A percentile compares a stretch with the other conserved stretches of the same genome.
phyloP scores from a whole-genome alignment of 2,113 vertebrate species.

The Heloderma charlesbogerti region DNA sequence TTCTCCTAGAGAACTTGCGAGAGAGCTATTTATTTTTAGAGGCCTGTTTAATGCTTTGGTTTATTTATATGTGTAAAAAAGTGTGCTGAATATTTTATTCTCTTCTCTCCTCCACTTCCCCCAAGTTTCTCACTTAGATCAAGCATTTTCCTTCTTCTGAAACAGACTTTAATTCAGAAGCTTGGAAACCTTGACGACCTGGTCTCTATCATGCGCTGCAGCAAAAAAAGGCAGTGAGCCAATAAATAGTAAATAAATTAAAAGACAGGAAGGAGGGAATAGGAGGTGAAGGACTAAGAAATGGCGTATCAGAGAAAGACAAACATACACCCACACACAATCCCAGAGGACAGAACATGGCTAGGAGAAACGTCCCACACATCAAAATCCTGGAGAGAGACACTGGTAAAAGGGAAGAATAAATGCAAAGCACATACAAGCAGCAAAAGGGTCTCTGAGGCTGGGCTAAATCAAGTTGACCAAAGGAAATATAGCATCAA shows the following conservation, averaged over 20 bases:
- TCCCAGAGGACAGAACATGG: not conserved
- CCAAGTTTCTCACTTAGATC: slow-evolving; percentile 41
- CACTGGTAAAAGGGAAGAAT: not conserved
- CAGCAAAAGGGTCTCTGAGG: not conserved
- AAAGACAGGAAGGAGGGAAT: slow-evolving; percentile 15
- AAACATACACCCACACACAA: not conserved
- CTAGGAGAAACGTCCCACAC: not conserved
- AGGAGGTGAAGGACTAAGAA: slow-evolving; percentile 7
- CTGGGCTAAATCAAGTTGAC: not conserved
- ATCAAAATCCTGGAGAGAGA: not conserved
- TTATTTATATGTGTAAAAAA: slow-evolving; percentile 60
- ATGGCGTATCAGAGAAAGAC: slow-evolving; percentile 6
- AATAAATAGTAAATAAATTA: slow-evolving; percentile 37
- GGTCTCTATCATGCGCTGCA: not conserved
- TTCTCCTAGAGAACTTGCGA: slow-evolving; percentile 44
- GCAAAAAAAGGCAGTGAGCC: slow-evolving; percentile 33
- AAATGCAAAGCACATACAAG: not conserved
- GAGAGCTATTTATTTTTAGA: slow-evolving; percentile 67
- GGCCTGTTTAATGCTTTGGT: slow-evolving; percentile 61
- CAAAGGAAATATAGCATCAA: not conserved
- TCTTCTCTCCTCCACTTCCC: slow-evolving; percentile 49
- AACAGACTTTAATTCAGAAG: slow-evolving; percentile 17
- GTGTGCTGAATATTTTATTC: slow-evolving; percentile 58
- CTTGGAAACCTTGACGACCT: not conserved
- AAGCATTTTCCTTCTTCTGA: slow-evolving; percentile 18